A percentile compares a stretch with the other conserved stretches of the same genome.
phyloP scores from a whole-genome alignment of 2,113 vertebrate genomes.

The Seriola aureovittata region DNA sequence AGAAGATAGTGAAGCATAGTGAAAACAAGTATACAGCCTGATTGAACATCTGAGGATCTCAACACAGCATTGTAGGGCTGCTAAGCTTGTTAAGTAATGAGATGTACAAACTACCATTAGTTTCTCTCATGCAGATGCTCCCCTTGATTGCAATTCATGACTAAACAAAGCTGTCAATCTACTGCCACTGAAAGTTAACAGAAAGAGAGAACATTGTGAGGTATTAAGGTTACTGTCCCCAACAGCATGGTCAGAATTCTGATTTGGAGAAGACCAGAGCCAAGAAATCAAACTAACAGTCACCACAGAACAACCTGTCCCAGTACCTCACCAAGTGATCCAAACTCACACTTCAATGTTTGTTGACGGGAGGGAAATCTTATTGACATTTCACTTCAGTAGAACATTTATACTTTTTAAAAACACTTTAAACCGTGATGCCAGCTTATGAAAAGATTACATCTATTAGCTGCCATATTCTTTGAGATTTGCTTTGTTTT shows the following conservation, averaged over 20 bases:
- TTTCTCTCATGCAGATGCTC: constrained; percentile 61
- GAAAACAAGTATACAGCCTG: constrained; percentile 70
- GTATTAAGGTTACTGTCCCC: constrained; percentile 79
- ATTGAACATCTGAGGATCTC: constrained; percentile 69
- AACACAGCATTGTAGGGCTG: constrained; percentile 63
- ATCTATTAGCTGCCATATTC: constrained; percentile 70
- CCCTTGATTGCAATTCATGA: constrained; percentile 61
- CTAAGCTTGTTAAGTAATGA: constrained; percentile 61
- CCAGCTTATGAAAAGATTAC: constrained; percentile 47
- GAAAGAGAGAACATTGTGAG: constrained; percentile 75
- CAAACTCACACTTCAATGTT: constrained; percentile 31
- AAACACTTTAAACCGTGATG: constrained; percentile 39
- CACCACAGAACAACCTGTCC: constrained; percentile 37
- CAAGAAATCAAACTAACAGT: constrained; percentile 44
- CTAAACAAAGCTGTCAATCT: constrained; percentile 58
- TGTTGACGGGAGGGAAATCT: constrained; percentile 5
- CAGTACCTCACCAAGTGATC: constrained; percentile 44
- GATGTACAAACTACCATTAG: constrained; percentile 55
- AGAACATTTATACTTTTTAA: constrained; percentile 24
- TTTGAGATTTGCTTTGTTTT: constrained; percentile 44
- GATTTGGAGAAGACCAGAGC: constrained; percentile 64
- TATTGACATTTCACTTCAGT: constrained; percentile 27
- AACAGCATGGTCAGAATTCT: constrained; percentile 61
- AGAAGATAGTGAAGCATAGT: constrained; percentile 81
- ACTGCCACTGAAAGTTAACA: constrained; percentile 61